phyloP scores from a whole-genome alignment of 2,888 invertebrate genomes.

The Acanthosepion pharaonis region DNA sequence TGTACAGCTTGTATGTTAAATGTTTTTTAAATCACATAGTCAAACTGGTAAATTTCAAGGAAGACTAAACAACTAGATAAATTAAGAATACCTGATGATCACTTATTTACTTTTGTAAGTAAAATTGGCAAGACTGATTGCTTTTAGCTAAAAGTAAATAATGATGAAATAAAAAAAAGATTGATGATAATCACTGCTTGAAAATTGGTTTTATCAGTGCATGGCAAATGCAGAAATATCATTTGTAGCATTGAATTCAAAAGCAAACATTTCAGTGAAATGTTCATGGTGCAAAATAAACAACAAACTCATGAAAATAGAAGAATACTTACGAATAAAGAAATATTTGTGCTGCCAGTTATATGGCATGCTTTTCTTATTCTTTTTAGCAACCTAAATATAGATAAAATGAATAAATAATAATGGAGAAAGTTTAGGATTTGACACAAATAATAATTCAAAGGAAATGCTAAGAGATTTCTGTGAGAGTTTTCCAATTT shows the following conservation, averaged over 20 bases:
- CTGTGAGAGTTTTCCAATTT: not conserved
- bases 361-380: slow-evolving; percentile 69
- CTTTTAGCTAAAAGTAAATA: not conserved
- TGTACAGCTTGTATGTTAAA: too few relatives aligned
- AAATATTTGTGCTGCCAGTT: slow-evolving; percentile 73
- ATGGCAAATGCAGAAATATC: not conserved
- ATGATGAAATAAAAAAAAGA: not conserved
- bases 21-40: too few relatives aligned
- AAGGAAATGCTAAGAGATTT: not conserved
- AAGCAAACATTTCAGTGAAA: not conserved
- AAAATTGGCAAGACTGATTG: too few relatives aligned
- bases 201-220: not conserved
- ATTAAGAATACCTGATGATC: too few relatives aligned
- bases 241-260: not conserved
- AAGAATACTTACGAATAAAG: slow-evolving; percentile 67
- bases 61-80: too few relatives aligned
- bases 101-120: too few relatives aligned
- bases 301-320: not conserved
- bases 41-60: too few relatives aligned
- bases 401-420: slow-evolving; percentile 50
- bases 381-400: slow-evolving; percentile 64
- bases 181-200: not conserved
- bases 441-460: slow-evolving; percentile 21
- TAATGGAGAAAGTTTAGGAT: not conserved
- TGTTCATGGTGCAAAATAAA: not conserved